Base-by-base conservation (phyloP, 2,797 vertebrate species). In the Syndactyla subalaris region DNA sequence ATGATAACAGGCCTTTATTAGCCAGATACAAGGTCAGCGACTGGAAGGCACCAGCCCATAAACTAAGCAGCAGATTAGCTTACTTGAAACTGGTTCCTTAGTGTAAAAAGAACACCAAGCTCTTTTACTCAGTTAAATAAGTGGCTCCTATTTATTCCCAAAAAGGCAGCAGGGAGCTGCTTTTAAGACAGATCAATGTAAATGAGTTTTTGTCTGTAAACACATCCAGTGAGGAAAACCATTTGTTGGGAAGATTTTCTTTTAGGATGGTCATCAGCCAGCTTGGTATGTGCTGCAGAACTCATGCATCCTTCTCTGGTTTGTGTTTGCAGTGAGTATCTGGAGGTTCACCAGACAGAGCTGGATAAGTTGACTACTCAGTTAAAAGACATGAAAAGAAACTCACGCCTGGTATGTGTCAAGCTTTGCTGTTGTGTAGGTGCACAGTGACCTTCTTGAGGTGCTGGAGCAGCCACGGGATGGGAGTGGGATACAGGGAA, bases 341-440 rank as follows among this genome's bases (percentile, higher is more conserved):
- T 99, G 95, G 99, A 99, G 89, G 98, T 99, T 82, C 99, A 99
- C 97, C 99, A 99, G 93, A 97, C 98, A 1, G 99, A 99, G 96
- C 95, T 99, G 97, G 99, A 99, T 95, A 99, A 99, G 96, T 97
- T 99, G 94, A 99, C 98, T n/a, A 79, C 98, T 93, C 99, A 99
- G 94, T 98, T 99, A 97, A 99, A 99, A 97, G 99, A 99, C 92
- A 99, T 99, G 99, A 99, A 98, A 97, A 99, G 99, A 95, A 99
- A 99, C 97, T 99, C 99, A 45, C 99, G 99, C 86, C 98, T 99
- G 99, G 99, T 99, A 98, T 93, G 99, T 98, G 62, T 86, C 46
- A 7, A 0, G 1, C 6, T 76, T 76, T 46, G 27, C 51, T 65
- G 7, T 66, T 0, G 0, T 57, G 21, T 2, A 4, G 39, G 11